phyloP scores from a whole-genome alignment of 2,113 vertebrate species.

The Phylloscopus trochiloides region DNA sequence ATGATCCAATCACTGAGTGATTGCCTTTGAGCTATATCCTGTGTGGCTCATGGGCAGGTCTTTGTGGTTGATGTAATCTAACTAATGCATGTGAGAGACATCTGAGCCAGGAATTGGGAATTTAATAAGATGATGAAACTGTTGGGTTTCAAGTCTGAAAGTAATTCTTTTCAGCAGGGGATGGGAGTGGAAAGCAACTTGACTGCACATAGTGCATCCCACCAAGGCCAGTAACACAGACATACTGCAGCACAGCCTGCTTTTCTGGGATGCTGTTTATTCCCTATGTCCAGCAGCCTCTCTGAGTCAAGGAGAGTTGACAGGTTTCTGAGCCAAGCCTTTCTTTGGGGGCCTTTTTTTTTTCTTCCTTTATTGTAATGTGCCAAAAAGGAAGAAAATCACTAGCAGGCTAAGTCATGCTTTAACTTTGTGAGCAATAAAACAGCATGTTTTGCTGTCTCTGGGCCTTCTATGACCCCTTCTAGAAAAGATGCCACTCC shows the following conservation, averaged over 20 bases:
- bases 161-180: not conserved
- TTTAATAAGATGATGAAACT: not conserved
- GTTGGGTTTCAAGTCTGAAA: not conserved
- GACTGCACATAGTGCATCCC: not conserved
- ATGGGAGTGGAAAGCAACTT: not conserved
- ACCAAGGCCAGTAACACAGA: not conserved
- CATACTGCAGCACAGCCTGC: not conserved
- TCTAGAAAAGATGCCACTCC: not conserved
- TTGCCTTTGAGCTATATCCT: not conserved
- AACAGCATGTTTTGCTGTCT: fast-evolving
- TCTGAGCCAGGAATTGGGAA: not conserved
- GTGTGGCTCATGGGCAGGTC: not conserved
- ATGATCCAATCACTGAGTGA: not conserved
- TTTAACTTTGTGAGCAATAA: not conserved
- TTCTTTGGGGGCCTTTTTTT: not conserved
- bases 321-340: not conserved
- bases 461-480: not conserved
- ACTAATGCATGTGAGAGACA: not conserved
- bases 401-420: not conserved
- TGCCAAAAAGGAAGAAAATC: not conserved
- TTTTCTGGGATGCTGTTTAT: not conserved
- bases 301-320: not conserved
- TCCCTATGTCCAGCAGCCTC: not conserved
- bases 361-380: not conserved
- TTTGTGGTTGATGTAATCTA: not conserved